Evolutionary conservation across 1,140 invertebrate genomes (phyloP).

Genomic region (Cyclina sinensis): DNA sequence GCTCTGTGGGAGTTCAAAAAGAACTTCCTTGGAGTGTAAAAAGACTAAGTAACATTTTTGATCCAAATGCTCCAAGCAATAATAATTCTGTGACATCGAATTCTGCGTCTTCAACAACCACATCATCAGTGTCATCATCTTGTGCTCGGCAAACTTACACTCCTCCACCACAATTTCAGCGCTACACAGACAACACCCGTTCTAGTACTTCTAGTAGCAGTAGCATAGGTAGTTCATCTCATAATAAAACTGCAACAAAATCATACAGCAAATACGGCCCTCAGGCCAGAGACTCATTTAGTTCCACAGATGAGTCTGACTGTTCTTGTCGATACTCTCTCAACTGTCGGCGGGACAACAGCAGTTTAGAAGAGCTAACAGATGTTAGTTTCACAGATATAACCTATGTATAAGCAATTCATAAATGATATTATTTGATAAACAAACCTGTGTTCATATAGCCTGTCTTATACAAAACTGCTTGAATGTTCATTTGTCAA

Average conservation of each 20-base stretch:
- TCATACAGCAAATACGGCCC: constrained; percentile 57
- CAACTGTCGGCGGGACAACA: constrained; percentile 58
- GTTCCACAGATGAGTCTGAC: constrained; percentile 58
- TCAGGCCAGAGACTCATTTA: constrained; percentile 57
- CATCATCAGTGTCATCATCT: constrained; percentile 6
- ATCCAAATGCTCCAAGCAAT: not conserved
- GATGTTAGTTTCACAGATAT: constrained; percentile 62
- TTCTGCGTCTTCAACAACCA: constrained; percentile 7
- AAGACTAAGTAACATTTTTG: constrained; percentile 62
- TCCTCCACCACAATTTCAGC: constrained; percentile 30
- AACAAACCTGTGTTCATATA: constrained; percentile 16
- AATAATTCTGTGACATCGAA: not conserved
- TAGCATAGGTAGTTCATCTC: not conserved
- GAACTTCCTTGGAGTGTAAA: constrained; percentile 68
- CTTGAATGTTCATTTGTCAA: not conserved
- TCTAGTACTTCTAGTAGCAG: constrained; percentile 61
- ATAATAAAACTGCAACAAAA: not conserved
- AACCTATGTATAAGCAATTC: constrained; percentile 53
- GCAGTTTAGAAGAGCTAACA: constrained; percentile 34
- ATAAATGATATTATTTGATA: not conserved
- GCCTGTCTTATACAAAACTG: not conserved
- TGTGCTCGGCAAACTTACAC: constrained; percentile 2
- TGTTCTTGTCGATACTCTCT: constrained; percentile 62
- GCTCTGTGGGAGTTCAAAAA: not conserved
- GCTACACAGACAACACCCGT: constrained; percentile 35